Evolutionary conservation across 2,113 vertebrate species (phyloP), one percentile per base, ranked within the genome.

Genomic region (Reinhardtius hippoglossoides): DNA sequence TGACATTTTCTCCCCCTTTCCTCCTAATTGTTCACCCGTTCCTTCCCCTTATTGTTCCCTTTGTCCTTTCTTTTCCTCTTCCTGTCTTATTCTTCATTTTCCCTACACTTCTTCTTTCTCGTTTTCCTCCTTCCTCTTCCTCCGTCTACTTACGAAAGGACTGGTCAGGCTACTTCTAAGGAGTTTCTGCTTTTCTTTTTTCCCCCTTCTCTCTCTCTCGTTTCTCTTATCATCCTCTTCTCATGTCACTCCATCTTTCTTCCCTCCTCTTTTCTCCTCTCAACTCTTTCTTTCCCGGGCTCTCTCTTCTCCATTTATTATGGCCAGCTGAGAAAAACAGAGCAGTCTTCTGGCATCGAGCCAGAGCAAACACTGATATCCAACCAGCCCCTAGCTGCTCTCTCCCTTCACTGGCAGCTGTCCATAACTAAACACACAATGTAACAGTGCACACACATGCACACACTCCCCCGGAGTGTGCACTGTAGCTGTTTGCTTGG

Each of bases 291-390:
- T 48, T 76, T 54, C 50, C 20, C 15, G 14, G 13, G 44, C 44
- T 15, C 44, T 0, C 69, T 75, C 44, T 67, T 65, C 48, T 82
- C 63, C 71, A 71, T 88, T 87, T 90, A 81, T 91, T 80, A 84
- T 87, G 73, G 27, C 74, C 84, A 86, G 82, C 83, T 86, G 81
- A 88, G 84, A 75, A 86, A 92, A 92, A 87, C 86, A 80, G 76
- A 88, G 74, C 62, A 87, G 82, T 69, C 73, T 77, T 80, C 74
- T 89, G 91, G 87, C 76, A 5, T 3, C 0, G 27, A 57, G 85
- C 89, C 91, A 91, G 86, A 82, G 76, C 83, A 92, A 92, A 92
- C 87, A 89, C 61, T 89, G 89, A 88, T 90, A 91, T 83, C 85
- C 84, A 87, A 78, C 81, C 75, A 66, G 58, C 61, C 57, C 67